Percentiles rank a stretch among this genome's conserved stretches.
Conservation (phyloP, 2,113 vertebrate genomes). For the Hyla sarda region DNA sequence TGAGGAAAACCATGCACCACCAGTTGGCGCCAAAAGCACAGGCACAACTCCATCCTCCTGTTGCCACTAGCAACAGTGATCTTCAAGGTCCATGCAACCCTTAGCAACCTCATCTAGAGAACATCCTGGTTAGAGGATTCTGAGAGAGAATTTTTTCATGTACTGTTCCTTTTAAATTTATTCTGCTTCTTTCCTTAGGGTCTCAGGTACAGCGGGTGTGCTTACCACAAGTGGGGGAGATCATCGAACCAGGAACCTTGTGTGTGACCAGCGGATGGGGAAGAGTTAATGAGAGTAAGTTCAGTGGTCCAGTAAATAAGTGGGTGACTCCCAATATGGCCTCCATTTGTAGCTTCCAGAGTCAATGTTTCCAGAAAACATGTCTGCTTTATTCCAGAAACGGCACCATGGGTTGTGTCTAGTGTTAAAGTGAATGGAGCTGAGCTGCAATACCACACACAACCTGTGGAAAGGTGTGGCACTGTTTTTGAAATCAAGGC, state of each 20-base stretch:
- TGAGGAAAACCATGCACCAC: no score
- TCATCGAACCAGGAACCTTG: constrained; percentile 11
- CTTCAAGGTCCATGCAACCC: not conserved
- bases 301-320: not conserved
- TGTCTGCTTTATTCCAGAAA: not conserved
- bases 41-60: no score
- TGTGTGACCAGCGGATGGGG: constrained; percentile 31
- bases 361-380: no score
- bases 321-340: not conserved
- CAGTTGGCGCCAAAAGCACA: no score
- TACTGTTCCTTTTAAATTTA: not conserved
- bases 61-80: no score
- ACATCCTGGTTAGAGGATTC: no score
- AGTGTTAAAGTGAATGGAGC: no score
- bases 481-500: no score
- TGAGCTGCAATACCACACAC: no score
- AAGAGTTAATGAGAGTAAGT: constrained; percentile 40
- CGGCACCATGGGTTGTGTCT: no score
- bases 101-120: no score
- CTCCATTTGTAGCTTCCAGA: not conserved
- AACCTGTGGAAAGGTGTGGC: not conserved
- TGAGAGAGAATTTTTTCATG: no score
- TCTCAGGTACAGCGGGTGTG: constrained; percentile 16
- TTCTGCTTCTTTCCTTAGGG: not conserved
- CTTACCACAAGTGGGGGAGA: constrained; percentile 34